Percentiles rank a stretch among this genome's conserved stretches.
Conservation (phyloP, 2,888 invertebrate species). For the Cryptophagus acutangulus region DNA sequence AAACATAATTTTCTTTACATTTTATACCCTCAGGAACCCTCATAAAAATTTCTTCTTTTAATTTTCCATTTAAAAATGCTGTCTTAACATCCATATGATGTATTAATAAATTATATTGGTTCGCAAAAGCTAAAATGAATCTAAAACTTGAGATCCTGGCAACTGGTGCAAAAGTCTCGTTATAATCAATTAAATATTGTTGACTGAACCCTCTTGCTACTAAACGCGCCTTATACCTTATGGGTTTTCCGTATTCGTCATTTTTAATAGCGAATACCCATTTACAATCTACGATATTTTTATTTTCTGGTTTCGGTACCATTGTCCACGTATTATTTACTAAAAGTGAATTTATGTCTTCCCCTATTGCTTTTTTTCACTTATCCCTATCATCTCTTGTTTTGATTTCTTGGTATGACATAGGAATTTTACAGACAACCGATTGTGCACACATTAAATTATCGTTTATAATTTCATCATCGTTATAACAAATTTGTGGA, state of each 20-base stretch:
- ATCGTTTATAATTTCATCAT: conserved; percentile 2
- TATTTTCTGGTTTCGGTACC: conserved; percentile 8
- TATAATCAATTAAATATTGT: conserved; percentile 8
- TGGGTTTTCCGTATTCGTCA: conserved; percentile 13
- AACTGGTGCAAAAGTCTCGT: conserved; percentile 13
- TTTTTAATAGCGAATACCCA: conserved; percentile 16
- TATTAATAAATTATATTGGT: conserved; percentile 15
- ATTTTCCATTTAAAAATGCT: conserved; percentile 12
- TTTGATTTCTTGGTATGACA: conserved; percentile 10
- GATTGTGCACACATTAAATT: conserved; percentile 5
- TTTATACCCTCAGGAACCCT: conserved; percentile 9
- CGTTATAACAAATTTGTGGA: conserved; percentile 3
- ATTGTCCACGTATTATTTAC: conserved; percentile 11
- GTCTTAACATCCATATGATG: conserved; percentile 18
- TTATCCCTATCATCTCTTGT: conserved; percentile 10
- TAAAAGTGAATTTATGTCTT: conserved; percentile 8
- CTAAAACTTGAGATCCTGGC: conserved; percentile 10
- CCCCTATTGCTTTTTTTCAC: conserved; percentile 12
- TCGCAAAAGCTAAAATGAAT: conserved; percentile 14
- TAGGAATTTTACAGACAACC: neutral
- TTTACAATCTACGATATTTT: conserved; percentile 14
- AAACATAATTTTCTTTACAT: conserved; percentile 3
- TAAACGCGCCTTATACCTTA: conserved; percentile 16
- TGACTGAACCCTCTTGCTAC: conserved; percentile 13
- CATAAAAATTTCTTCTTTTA: conserved; percentile 15